Conservation (phyloP, 2,113 vertebrate genomes). For the Sorex fumeus region DNA sequence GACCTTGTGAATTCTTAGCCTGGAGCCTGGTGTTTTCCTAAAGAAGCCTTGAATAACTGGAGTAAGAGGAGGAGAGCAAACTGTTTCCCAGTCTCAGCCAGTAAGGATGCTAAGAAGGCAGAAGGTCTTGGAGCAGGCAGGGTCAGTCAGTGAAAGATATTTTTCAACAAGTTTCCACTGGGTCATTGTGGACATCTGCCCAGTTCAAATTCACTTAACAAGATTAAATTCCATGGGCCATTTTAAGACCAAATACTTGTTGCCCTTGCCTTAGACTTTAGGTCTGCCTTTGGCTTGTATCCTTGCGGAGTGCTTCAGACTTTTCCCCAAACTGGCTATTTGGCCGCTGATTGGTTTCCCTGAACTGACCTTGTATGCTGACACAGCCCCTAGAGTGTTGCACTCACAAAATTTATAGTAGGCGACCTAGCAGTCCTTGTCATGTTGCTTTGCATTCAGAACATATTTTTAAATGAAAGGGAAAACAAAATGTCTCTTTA, state of each 20-base stretch:
- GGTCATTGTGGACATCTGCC: slow-evolving; percentile 76
- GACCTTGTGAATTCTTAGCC: background rate
- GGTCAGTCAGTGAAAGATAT: slow-evolving; percentile 61
- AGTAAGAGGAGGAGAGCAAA: background rate
- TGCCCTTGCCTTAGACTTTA: slow-evolving; percentile 56
- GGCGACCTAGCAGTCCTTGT: slow-evolving; percentile 27
- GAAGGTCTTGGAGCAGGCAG: slow-evolving; percentile 37
- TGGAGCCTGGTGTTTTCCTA: background rate
- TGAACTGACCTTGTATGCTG: slow-evolving; percentile 53
- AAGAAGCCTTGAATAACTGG: background rate
- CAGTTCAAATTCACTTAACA: slow-evolving; percentile 65
- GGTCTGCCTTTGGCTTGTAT: slow-evolving; percentile 53
- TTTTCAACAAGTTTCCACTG: slow-evolving; percentile 76
- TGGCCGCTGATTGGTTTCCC: slow-evolving; percentile 54
- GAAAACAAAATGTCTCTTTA: slow-evolving; percentile 66
- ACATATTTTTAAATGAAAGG: slow-evolving; percentile 76
- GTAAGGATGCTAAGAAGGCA: slow-evolving; percentile 35
- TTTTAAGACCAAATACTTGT: slow-evolving; percentile 67
- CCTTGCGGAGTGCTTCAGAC: background rate
- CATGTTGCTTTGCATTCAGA: slow-evolving; percentile 61
- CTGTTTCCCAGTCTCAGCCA: slow-evolving; percentile 9
- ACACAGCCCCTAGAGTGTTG: background rate
- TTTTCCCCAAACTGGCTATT: background rate
- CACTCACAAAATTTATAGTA: slow-evolving; percentile 34
- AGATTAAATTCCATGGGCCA: slow-evolving; percentile 68